Evolutionary conservation across 1,140 invertebrate species (phyloP).

Genomic region (Calliphora vicina): DNA sequence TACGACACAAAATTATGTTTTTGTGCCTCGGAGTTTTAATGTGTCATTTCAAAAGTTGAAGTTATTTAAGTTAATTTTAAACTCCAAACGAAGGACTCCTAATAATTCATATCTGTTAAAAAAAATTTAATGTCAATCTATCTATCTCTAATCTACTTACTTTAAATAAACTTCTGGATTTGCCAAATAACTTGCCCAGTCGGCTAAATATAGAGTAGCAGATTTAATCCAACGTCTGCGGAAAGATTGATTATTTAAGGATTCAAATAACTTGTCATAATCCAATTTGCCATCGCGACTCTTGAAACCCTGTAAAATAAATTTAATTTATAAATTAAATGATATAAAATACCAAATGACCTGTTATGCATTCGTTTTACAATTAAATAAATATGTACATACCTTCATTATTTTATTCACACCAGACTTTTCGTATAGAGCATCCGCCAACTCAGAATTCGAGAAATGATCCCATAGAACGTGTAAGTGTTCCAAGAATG

Average conservation of each 20-base stretch:
- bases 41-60: no score
- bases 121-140: no score
- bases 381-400: not conserved
- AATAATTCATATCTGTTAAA: no score
- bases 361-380: not conserved
- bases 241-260: constrained; percentile 79
- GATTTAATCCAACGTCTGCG: constrained; percentile 80
- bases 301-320: constrained; percentile 64
- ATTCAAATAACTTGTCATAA: constrained; percentile 75
- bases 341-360: not conserved
- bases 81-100: no score
- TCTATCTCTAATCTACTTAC: no score
- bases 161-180: constrained; percentile 78
- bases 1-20: no score
- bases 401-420: constrained; percentile 71
- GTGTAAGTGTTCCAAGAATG: constrained; percentile 76
- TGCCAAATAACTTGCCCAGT: constrained; percentile 76
- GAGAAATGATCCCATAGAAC: constrained; percentile 81
- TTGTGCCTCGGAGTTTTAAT: no score
- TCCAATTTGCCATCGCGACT: constrained; percentile 74
- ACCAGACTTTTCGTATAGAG: constrained; percentile 76
- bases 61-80: no score
- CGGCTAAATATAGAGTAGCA: constrained; percentile 76
- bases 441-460: constrained; percentile 77
- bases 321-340: not conserved